Conservation (phyloP, 2,113 vertebrate species). For the Theropithecus gelada region DNA sequence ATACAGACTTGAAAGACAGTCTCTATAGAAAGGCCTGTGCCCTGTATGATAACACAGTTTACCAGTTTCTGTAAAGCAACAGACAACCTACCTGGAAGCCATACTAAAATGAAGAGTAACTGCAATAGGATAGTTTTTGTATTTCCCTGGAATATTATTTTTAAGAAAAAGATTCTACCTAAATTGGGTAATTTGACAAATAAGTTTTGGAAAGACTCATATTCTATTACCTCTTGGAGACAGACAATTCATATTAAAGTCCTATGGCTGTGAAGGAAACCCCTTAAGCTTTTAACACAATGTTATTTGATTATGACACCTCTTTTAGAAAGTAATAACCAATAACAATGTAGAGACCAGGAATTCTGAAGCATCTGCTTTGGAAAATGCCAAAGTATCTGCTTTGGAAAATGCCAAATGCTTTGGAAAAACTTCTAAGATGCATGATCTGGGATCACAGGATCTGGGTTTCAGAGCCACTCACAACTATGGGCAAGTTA, state of each 20-base stretch:
- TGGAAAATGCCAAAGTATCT: neutral
- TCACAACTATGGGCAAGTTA: neutral
- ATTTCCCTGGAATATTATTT: neutral
- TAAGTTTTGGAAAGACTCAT: neutral
- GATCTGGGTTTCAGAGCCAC: neutral
- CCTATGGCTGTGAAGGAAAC: neutral
- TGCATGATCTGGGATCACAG: neutral
- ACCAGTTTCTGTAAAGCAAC: neutral
- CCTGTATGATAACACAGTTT: neutral
- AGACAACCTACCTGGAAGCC: neutral
- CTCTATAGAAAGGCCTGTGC: neutral
- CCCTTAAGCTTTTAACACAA: neutral
- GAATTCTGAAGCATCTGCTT: neutral
- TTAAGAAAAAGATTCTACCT: neutral
- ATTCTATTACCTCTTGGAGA: neutral
- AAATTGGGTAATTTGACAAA: constrained; percentile 19
- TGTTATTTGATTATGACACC: neutral
- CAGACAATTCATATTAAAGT: neutral
- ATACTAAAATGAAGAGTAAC: neutral
- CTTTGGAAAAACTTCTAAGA: neutral
- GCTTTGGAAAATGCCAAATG: neutral
- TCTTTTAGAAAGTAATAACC: neutral
- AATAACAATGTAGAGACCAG: neutral
- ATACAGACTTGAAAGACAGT: neutral
- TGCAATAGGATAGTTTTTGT: neutral